Evolutionary conservation across 1,140 invertebrate genomes (phyloP).

Genomic region (Callitettix versicolor): DNA sequence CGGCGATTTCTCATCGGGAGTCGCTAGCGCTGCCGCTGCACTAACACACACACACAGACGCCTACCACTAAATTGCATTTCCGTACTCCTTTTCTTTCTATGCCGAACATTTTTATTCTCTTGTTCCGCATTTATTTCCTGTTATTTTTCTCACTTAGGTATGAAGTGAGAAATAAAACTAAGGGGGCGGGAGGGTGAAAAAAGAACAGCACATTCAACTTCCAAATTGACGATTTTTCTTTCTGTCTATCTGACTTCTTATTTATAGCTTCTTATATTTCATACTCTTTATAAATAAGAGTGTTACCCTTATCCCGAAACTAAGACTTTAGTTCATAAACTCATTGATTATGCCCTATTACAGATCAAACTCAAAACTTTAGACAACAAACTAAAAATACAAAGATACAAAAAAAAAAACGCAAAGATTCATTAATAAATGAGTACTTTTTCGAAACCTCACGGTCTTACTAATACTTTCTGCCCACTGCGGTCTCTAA

Average conservation of each 20-base stretch:
- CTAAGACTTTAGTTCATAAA: too few species aligned
- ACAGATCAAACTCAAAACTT: too few species aligned
- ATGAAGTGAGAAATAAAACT: background rate
- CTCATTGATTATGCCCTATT: too few species aligned
- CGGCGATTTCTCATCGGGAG: slow-evolving; percentile 22
- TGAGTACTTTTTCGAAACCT: too few species aligned
- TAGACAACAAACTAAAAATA: too few species aligned
- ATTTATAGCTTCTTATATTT: slow-evolving; percentile 6
- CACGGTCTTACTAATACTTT: too few species aligned
- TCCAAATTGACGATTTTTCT: slow-evolving; percentile 9
- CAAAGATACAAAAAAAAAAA: too few species aligned
- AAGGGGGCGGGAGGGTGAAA: background rate
- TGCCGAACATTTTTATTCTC: slow-evolving; percentile 6
- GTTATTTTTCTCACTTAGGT: slow-evolving; percentile 14
- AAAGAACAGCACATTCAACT: slow-evolving; percentile 8
- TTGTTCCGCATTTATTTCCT: slow-evolving; percentile 19
- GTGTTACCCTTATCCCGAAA: too few species aligned
- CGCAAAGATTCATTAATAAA: too few species aligned
- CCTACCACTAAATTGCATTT: slow-evolving; percentile 20
- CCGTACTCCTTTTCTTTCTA: slow-evolving; percentile 19
- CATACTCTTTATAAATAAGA: slow-evolving; percentile 1
- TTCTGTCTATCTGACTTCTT: background rate
- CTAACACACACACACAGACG: slow-evolving; percentile 4
- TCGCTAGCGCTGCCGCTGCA: too few species aligned
- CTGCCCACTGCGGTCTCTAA: too few species aligned